Conservation (phyloP, 92 coral and sea anemone genomes). For the Porites lobata region DNA sequence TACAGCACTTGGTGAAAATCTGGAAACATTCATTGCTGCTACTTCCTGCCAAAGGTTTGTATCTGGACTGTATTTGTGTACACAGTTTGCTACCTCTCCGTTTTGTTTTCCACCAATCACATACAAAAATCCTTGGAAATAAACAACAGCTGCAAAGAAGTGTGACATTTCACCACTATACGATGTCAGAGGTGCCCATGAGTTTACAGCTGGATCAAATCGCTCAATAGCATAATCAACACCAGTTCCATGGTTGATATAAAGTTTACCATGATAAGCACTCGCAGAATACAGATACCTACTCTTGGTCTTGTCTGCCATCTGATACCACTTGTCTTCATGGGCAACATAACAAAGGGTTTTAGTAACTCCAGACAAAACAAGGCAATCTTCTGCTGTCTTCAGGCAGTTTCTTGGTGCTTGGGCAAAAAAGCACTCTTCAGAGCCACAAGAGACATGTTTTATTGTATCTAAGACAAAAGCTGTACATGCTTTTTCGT, state of each 20-base stretch:
- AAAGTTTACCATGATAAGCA: constrained; percentile 7
- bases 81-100: neutral
- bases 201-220: constrained; percentile 3
- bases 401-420: constrained; percentile 14
- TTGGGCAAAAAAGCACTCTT: neutral
- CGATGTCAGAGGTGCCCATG: constrained; percentile 5
- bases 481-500: neutral
- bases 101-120: neutral
- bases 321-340: constrained; percentile 13
- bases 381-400: neutral
- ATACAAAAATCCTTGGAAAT: constrained; percentile 2
- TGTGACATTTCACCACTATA: neutral
- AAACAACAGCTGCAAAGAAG: neutral
- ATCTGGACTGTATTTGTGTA: neutral
- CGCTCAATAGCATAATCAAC: constrained; percentile 15
- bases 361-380: neutral
- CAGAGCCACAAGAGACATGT: neutral
- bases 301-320: neutral
- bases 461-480: neutral
- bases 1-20: neutral
- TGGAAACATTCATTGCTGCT: neutral
- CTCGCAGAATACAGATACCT: neutral
- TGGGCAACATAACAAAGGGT: neutral
- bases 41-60: constrained; percentile 21
- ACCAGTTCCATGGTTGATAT: neutral